Base-by-base conservation (phyloP, 2,888 invertebrate genomes). In the Philereme vetulata region DNA sequence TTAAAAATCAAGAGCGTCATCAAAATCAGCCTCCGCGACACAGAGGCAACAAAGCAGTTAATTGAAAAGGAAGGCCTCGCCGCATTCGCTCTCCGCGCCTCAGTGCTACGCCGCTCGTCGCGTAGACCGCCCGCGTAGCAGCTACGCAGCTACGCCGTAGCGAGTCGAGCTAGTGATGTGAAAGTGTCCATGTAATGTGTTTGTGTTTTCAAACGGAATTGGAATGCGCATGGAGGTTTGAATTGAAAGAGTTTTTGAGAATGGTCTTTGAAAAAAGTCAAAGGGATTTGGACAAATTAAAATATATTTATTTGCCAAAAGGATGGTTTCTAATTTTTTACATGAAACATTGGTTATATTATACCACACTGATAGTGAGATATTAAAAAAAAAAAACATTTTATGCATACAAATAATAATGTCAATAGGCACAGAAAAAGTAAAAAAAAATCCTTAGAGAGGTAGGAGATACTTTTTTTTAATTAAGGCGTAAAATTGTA, bases 51-150 rank as follows among this genome's bases (percentile, higher is more conserved):
- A 90, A 86, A 86, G 83, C 86, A 86, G 85, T 86, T 90, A 87
- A 90, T 90, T 89, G 88, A 86, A 87, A 88, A 57, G 44, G 54
- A 57, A 54, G 51, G 51, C 34, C 60, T 42, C 42, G 6, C 32
- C 68, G 48, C 42, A 21, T 34, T 50, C 56, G 63, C 69, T 72
- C 77, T 74, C 77, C 80, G 75, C 78, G 80, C 85, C 88, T 77
- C 90, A 92, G 91, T 91, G 85, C 89, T 89, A 87, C 90, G 88
- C 74, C 76, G 81, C 77, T 75, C 87, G 85, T 75, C 88, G 90
- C 85, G 89, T 88, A 85, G 88, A 75, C 74, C 78, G 80, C 84
- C 76, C 89, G 88, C 79, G 85, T 81, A 80, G 81, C 72, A 9
- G 34, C 55, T 42, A 52, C 52, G 60, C 57, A 21, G 21, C 21